These are phyloP conservation scores for Cettia cetti DNA, from an alignment of 2,113 vertebrate genomes.

Conservation along the genomic window DNA sequence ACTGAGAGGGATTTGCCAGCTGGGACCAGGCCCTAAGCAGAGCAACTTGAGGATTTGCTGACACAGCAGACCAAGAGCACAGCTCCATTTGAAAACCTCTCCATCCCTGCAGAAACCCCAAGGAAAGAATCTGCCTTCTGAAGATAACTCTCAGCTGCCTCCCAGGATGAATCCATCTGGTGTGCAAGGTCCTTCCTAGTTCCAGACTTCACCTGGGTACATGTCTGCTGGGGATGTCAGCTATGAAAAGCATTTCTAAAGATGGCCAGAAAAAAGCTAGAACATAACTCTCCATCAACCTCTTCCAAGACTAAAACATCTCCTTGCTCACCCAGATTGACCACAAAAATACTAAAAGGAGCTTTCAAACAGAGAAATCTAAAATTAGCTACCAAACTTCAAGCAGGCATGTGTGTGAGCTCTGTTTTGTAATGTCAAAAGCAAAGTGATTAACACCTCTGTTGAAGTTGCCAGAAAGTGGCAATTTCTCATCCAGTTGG, in stretches of 20 bases:
- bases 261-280: not conserved
- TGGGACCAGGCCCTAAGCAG: not conserved
- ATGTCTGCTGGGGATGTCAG: not conserved
- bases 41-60: not conserved
- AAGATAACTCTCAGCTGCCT: not conserved
- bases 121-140: not conserved
- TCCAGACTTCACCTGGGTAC: fast-evolving
- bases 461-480: not conserved
- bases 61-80: not conserved
- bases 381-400: not conserved
- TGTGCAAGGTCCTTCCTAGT: not conserved
- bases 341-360: not conserved
- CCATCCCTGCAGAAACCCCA: not conserved
- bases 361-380: not conserved
- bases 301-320: not conserved
- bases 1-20: not conserved
- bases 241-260: not conserved
- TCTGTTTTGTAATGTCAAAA: not conserved
- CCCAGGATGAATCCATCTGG: not conserved
- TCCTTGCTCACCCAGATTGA: not conserved
- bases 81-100: not conserved
- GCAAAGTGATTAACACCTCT: not conserved
- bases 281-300: not conserved
- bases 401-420: not conserved
- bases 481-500: not conserved